Percentiles rank a stretch among this genome's conserved stretches.
phyloP scores from a whole-genome alignment of 2,888 invertebrate species.

The Dryococelus australis region DNA sequence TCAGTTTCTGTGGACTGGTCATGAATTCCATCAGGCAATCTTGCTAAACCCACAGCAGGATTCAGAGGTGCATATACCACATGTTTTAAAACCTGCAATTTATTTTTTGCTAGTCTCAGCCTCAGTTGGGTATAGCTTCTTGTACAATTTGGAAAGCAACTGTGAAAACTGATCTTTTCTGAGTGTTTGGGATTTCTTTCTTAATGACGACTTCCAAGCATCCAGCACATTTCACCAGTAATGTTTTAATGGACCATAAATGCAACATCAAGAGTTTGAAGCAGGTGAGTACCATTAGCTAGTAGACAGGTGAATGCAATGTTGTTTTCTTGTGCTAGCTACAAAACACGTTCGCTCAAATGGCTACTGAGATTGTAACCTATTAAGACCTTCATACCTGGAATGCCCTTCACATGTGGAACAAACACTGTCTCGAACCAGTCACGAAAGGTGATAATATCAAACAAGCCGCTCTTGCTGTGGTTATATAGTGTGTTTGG shows the following conservation, averaged over 20 bases:
- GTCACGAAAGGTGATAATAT: not conserved
- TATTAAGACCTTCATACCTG: too few relatives aligned
- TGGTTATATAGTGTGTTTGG: not conserved
- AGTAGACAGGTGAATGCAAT: too few relatives aligned
- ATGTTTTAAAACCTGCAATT: not conserved
- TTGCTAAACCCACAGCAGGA: not conserved
- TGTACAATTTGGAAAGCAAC: constrained; percentile 5
- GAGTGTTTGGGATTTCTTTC: not conserved
- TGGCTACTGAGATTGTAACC: too few relatives aligned
- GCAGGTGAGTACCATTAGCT: not conserved
- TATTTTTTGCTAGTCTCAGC: not conserved
- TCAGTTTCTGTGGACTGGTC: not conserved
- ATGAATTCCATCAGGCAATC: not conserved
- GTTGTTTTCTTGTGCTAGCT: too few relatives aligned
- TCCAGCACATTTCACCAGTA: constrained; percentile 22
- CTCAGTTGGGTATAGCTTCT: not conserved
- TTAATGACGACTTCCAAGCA: not conserved
- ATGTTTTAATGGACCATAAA: not conserved
- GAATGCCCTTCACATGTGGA: too few relatives aligned
- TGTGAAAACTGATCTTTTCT: not conserved
- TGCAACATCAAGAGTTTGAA: not conserved
- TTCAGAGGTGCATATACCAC: not conserved
- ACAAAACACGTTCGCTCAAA: too few relatives aligned
- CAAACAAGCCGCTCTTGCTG: not conserved
- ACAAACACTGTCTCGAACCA: too few relatives aligned